These are phyloP conservation scores for Esox niger DNA, from an alignment of 2,113 vertebrate genomes.

Conservation along the genomic window DNA sequence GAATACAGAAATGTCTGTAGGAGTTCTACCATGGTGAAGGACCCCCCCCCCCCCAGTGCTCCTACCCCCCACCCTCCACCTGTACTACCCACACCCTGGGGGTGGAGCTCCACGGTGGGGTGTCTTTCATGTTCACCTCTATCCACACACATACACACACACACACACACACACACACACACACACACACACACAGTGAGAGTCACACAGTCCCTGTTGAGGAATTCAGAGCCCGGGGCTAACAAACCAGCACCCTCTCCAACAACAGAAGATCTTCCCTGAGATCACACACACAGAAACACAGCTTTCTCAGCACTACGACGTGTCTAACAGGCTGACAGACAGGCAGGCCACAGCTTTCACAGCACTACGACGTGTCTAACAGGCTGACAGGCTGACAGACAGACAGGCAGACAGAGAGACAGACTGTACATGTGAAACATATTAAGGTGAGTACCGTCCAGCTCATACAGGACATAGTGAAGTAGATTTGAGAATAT, in stretches of 20 bases:
- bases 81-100: conserved; percentile 47
- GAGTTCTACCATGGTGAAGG: not conserved
- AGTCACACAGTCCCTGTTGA: conserved; percentile 36
- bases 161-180: conserved; percentile 36
- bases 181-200: conserved; percentile 1
- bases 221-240: conserved; percentile 70
- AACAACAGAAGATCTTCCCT: conserved; percentile 37
- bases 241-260: conserved; percentile 57
- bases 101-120: conserved; percentile 25
- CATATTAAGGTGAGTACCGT: conserved; percentile 33
- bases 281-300: conserved; percentile 18
- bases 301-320: not conserved
- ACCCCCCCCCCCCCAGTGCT: not conserved
- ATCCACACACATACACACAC: conserved; percentile 29
- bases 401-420: no score
- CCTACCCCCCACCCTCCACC: conserved; percentile 6
- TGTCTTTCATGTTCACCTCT: not conserved
- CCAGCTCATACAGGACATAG: not conserved
- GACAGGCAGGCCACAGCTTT: not conserved
- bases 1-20: conserved; percentile 16
- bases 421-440: conserved; percentile 8
- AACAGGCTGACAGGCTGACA: no score
- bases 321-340: not conserved
- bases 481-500: no score
- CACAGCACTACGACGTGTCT: not conserved